phyloP scores from a whole-genome alignment of 2,797 vertebrate species.

The Zalophus californianus region DNA sequence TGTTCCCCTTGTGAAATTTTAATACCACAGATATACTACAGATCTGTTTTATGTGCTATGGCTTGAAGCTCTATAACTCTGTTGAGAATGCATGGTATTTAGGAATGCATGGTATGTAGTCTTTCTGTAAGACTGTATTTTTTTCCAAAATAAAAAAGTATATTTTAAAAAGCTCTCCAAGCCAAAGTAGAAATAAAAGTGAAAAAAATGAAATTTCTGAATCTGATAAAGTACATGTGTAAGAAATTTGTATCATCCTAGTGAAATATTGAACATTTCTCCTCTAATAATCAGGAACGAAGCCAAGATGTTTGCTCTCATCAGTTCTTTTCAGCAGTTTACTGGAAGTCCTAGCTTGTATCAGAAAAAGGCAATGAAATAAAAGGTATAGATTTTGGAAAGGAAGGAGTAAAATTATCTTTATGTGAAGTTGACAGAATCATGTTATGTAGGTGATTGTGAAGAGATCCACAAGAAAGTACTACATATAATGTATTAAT shows the following conservation, averaged over 20 bases:
- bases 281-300: not conserved
- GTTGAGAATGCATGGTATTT: not conserved
- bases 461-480: not conserved
- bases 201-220: not conserved
- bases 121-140: not conserved
- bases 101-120: not conserved
- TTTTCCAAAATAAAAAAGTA: not conserved
- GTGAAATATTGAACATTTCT: not conserved
- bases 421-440: not conserved
- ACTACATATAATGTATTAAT: not conserved
- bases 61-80: not conserved
- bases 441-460: not conserved
- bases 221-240: not conserved
- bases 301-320: not conserved
- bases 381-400: not conserved
- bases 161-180: not conserved
- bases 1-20: not conserved
- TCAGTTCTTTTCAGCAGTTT: not conserved
- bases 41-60: not conserved
- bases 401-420: not conserved
- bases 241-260: not conserved
- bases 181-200: not conserved
- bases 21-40: not conserved
- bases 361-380: not conserved
- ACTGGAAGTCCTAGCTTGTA: not conserved